A percentile compares a stretch with the other conserved stretches of the same genome.
These are phyloP conservation scores for Leptopilina clavipes DNA, from an alignment of 1,140 invertebrate species.

Conservation along the genomic window DNA sequence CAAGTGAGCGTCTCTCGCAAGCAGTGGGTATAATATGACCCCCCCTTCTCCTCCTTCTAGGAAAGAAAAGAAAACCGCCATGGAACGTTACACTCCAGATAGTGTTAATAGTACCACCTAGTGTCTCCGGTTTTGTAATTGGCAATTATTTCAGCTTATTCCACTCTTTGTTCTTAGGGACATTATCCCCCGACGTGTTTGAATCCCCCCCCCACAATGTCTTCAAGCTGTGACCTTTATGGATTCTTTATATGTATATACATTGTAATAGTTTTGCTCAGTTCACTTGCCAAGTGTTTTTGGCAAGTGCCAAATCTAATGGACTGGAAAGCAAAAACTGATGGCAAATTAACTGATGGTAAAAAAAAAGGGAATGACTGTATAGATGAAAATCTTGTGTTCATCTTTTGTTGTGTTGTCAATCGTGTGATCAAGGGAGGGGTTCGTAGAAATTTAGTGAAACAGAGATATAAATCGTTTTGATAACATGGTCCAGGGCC, in stretches of 20 bases:
- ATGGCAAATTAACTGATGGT: too few relatives aligned
- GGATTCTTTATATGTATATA: constrained; percentile 34
- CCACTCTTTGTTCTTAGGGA: constrained; percentile 58
- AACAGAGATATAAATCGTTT: constrained; percentile 13
- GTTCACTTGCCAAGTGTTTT: too few relatives aligned
- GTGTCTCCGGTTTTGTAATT: constrained; percentile 63
- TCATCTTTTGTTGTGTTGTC: not conserved
- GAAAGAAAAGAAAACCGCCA: constrained; percentile 12
- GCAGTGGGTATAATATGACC: not conserved
- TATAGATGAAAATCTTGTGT: not conserved
- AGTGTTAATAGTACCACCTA: constrained; percentile 63
- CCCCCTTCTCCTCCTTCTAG: not conserved
- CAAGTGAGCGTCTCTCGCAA: constrained; percentile 13
- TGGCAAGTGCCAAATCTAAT: too few relatives aligned
- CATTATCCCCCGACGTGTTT: constrained; percentile 44
- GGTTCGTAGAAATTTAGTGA: not conserved
- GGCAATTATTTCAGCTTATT: constrained; percentile 65
- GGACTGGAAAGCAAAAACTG: too few relatives aligned
- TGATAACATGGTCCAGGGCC: not conserved
- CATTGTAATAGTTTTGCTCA: too few relatives aligned
- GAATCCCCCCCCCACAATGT: constrained; percentile 44
- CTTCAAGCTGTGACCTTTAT: constrained; percentile 48
- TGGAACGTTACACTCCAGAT: constrained; percentile 49
- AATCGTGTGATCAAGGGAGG: not conserved
- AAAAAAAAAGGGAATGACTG: not conserved